Base-by-base conservation (phyloP, 2,113 vertebrate species). In the Ptychochromis oligacanthus region DNA sequence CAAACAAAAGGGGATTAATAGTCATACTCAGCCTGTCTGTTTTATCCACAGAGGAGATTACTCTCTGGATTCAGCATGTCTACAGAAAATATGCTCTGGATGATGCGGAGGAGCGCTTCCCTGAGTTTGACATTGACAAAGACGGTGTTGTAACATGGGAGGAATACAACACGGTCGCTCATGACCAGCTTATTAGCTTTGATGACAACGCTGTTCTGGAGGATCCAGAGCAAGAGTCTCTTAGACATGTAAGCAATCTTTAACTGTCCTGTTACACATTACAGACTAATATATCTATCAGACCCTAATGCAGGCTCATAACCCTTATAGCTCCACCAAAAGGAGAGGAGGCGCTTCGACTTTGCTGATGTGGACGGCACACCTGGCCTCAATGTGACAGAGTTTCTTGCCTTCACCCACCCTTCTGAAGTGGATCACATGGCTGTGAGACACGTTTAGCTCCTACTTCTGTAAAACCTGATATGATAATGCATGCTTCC, bases 361-460 rank as follows among this genome's bases (percentile, higher is more conserved):
- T 96, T 96, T 87, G 97, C 98, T 2, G 95, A 99, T 49, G 89
- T 93, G 59, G 97, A 98, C 81, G 93, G 89, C 18, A 85, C 80
- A 55, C 91, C 94, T 24, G 96, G 96, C 24, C 94, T 99, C 22
- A 96, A 94, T 58, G 92, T 97, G 79, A 95, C 95, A 7, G 98
- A 99, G 88, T 99, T 98, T 88, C 95, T 99, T 31, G 97, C 97
- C 7, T 99, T 99, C 86, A 97, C 97, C 5, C 98, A 99, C 75
- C 97, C 98, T 0, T 98, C 98, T 82, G 98, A 99, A 93, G 97
- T 97, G 67, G 97, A 99, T 82, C 96, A 97, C 88, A 99, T 99
- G 98, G 96, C 92, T 95, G 98, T 99, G 95, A 97, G 97, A 81
- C 20, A 15, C 67, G 7, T 83, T 79, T 54, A 36, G 6, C 3